Conservation (phyloP, 2,888 invertebrate genomes). For the Eledona agricola region DNA sequence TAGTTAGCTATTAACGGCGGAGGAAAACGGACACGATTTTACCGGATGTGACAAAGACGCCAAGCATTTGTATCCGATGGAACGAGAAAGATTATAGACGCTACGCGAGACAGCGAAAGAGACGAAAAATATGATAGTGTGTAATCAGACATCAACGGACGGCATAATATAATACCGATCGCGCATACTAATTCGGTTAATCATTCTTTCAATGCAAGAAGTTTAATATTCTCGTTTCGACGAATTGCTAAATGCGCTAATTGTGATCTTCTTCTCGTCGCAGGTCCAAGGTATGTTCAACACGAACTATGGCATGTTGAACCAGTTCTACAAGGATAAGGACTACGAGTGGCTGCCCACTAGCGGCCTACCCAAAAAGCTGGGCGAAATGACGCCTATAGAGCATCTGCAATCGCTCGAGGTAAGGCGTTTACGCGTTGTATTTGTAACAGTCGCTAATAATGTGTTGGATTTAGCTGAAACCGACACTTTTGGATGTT, state of each 20-base stretch:
- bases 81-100: conserved; percentile 48
- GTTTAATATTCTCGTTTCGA: conserved; percentile 19
- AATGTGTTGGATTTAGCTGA: conserved; percentile 60
- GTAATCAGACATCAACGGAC: conserved; percentile 62
- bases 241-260: conserved; percentile 14
- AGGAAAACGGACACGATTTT: conserved; percentile 52
- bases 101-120: conserved; percentile 48
- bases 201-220: conserved; percentile 26
- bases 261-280: conserved; percentile 49
- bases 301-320: conserved; percentile 56
- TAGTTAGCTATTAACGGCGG: conserved; percentile 55
- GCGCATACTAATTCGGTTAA: conserved; percentile 57
- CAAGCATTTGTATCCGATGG: conserved; percentile 62
- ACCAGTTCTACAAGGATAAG: conserved; percentile 60
- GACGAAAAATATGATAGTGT: conserved; percentile 63
- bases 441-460: neutral
- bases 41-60: conserved; percentile 63
- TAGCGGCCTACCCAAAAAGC: conserved; percentile 63
- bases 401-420: conserved; percentile 61
- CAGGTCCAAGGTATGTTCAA: conserved; percentile 64
- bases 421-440: conserved; percentile 55
- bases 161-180: conserved; percentile 56
- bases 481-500: conserved; percentile 66
- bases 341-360: conserved; percentile 66
- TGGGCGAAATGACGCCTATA: conserved; percentile 60